A percentile compares a stretch with the other conserved stretches of the same genome.
Conservation (phyloP, 2,113 vertebrate species). For the Caretta caretta region DNA sequence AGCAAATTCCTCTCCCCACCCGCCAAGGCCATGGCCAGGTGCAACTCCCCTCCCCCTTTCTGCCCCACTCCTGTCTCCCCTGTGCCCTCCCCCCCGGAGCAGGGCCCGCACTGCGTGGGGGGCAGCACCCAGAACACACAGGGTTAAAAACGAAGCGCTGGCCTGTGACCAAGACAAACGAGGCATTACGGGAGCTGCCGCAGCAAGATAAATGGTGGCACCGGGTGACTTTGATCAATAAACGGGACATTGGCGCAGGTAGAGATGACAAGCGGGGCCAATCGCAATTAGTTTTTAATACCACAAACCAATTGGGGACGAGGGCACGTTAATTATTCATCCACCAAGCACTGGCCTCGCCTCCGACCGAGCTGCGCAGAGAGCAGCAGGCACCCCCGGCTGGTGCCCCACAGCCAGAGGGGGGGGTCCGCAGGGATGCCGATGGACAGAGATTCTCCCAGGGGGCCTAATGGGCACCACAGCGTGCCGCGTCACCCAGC, state of each 20-base stretch:
- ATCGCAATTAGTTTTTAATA: constrained; percentile 61
- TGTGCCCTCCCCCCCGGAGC: no score
- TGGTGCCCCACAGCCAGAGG: neutral
- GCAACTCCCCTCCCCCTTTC: no score
- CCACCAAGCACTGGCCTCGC: neutral
- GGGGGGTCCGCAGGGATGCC: neutral
- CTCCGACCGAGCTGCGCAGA: constrained; percentile 3
- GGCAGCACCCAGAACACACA: neutral
- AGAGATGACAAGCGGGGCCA: neutral
- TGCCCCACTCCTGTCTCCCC: no score
- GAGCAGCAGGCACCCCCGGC: constrained; percentile 33
- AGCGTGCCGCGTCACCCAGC: no score
- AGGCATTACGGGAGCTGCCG: neutral
- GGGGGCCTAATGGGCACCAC: no score
- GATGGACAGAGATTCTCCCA: neutral
- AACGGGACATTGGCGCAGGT: neutral
- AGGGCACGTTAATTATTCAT: neutral
- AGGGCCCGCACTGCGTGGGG: no score
- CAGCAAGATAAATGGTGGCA: neutral
- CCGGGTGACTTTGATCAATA: neutral
- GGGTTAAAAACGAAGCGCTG: neutral
- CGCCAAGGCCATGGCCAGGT: no score
- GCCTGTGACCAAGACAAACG: neutral
- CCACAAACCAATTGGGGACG: constrained; percentile 50
- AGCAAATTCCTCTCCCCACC: no score